Evolutionary conservation across 2,113 vertebrate genomes (phyloP).

Genomic region (Glaucidium brasilianum): DNA sequence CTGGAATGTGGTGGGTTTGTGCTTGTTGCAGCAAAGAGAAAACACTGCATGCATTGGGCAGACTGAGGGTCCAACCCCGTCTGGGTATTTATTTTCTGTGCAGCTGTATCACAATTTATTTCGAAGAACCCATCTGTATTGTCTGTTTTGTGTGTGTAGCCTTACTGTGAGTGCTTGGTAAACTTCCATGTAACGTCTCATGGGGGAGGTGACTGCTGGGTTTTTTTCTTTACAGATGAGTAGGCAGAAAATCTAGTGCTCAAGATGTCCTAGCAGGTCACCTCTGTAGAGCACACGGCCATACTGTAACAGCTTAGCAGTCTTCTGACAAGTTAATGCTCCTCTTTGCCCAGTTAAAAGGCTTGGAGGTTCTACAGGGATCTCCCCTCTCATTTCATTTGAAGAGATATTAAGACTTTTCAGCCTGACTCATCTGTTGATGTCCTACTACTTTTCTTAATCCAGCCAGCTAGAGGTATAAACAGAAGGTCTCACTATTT

Average conservation of each 20-base stretch:
- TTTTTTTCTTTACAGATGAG: not conserved
- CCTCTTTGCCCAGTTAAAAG: not conserved
- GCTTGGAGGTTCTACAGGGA: not conserved
- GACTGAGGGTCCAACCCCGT: not conserved
- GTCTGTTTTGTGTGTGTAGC: not conserved
- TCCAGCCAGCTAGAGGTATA: not conserved
- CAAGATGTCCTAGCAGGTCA: not conserved
- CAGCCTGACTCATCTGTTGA: not conserved
- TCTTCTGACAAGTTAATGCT: not conserved
- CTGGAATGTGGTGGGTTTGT: accelerated
- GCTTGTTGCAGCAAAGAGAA: not conserved
- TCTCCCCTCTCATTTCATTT: not conserved
- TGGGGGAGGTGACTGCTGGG: not conserved
- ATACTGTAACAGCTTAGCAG: not conserved
- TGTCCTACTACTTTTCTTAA: not conserved
- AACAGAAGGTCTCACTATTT: not conserved
- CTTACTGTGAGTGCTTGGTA: not conserved
- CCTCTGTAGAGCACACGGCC: not conserved
- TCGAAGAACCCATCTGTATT: not conserved
- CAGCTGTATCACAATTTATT: not conserved
- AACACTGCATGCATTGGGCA: not conserved
- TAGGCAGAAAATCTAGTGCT: not conserved
- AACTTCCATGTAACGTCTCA: not conserved
- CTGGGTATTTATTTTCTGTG: not conserved
- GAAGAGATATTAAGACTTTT: not conserved